Conservation (phyloP, 2,113 vertebrate genomes). For the Marmota flaviventris region DNA sequence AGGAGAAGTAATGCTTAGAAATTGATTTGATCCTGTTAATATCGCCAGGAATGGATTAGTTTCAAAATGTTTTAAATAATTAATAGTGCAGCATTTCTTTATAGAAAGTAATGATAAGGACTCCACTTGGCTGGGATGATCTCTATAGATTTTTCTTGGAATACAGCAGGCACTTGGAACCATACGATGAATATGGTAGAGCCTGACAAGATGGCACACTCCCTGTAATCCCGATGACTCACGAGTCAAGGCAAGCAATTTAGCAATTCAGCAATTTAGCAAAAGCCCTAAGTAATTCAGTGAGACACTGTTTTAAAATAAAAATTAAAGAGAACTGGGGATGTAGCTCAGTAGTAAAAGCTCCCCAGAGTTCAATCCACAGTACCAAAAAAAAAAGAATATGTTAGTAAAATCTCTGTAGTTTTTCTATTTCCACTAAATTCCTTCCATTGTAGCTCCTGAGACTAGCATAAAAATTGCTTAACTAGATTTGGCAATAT, state of each 20-base stretch:
- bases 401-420: neutral
- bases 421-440: slow-evolving; percentile 49
- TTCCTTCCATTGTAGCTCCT: slow-evolving; percentile 18
- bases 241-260: too few species aligned
- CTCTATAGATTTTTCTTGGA: neutral
- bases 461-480: slow-evolving; percentile 54
- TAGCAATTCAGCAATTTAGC: too few species aligned
- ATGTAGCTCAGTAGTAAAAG: too few species aligned
- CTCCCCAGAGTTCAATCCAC: too few species aligned
- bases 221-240: too few species aligned
- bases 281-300: too few species aligned
- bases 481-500: neutral
- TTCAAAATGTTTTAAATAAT: slow-evolving; percentile 6
- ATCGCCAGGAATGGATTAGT: neutral
- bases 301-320: too few species aligned
- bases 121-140: neutral
- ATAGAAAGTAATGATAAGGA: neutral
- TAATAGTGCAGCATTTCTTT: neutral
- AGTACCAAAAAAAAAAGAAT: neutral
- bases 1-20: neutral
- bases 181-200: neutral
- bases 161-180: neutral
- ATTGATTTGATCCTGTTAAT: neutral
- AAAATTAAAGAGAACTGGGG: too few species aligned
- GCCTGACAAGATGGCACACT: too few species aligned